phyloP scores from a whole-genome alignment of 2,113 vertebrate genomes.

The Natator depressus region DNA sequence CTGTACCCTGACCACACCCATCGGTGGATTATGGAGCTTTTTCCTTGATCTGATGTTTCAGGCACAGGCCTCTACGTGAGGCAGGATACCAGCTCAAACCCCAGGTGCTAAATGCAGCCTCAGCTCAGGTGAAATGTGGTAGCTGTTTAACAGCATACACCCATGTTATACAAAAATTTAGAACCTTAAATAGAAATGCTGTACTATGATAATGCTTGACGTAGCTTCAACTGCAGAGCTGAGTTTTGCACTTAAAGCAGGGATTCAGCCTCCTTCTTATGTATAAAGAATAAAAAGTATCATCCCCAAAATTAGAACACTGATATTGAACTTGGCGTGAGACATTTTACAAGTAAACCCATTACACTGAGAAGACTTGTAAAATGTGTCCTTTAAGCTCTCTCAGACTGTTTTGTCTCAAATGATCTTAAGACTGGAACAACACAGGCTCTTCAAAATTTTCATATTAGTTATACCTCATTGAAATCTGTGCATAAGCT shows the following conservation, averaged over 20 bases:
- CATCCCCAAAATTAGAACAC: background rate
- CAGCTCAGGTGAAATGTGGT: rapidly evolving
- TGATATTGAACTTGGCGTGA: background rate
- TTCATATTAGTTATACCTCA: constrained; percentile 43
- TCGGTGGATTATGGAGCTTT: background rate
- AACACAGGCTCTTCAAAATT: background rate
- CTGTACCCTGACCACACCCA: background rate
- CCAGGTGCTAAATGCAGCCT: background rate
- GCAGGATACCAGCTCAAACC: background rate
- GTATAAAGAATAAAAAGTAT: background rate
- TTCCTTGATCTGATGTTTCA: background rate
- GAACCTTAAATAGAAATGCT: background rate
- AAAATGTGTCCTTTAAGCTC: background rate
- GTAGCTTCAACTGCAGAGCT: background rate
- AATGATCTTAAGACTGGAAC: constrained; percentile 26
- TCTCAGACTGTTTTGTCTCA: background rate
- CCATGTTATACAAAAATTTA: constrained; percentile 11
- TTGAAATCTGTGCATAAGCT: constrained; percentile 53
- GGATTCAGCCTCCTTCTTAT: background rate
- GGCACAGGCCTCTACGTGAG: background rate
- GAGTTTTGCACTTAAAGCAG: constrained; percentile 8
- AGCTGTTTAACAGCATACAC: background rate
- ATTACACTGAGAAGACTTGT: constrained; percentile 3
- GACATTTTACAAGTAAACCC: background rate
- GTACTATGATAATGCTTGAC: background rate